Evolutionary conservation across 2,888 invertebrate genomes (phyloP).

Genomic region (Eupithecia tripunctaria): DNA sequence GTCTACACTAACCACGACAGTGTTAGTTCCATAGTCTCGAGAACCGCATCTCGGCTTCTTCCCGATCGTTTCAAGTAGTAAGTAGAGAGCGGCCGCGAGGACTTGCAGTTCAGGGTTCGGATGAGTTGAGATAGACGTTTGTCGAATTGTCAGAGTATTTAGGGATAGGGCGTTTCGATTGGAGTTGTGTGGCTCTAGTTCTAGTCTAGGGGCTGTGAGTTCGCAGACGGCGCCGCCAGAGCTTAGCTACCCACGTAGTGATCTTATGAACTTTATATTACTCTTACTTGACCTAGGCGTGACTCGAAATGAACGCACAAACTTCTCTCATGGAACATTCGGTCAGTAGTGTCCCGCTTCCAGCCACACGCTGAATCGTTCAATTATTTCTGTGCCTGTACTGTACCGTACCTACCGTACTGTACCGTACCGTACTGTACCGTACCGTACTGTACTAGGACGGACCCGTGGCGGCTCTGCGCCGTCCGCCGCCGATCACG

Average conservation of each 20-base stretch:
- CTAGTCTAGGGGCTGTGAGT: neutral
- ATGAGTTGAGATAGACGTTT: neutral
- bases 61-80: neutral
- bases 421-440: neutral
- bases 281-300: constrained; percentile 50
- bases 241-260: constrained; percentile 60
- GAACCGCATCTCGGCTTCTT: constrained; percentile 9
- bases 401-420: neutral
- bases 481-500: constrained; percentile 51
- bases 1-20: neutral
- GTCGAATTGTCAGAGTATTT: neutral
- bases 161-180: constrained; percentile 33
- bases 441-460: neutral
- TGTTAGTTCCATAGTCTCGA: neutral
- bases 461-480: neutral
- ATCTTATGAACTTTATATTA: constrained; percentile 58
- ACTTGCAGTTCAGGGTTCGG: neutral
- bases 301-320: constrained; percentile 63
- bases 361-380: constrained; percentile 53
- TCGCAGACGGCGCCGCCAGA: constrained; percentile 46
- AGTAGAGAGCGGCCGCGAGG: neutral
- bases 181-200: constrained; percentile 20
- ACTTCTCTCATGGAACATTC: constrained; percentile 39
- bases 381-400: constrained; percentile 63
- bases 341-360: constrained; percentile 50